phyloP scores from a whole-genome alignment of 2,113 vertebrate genomes.

The Rallus limicola region DNA sequence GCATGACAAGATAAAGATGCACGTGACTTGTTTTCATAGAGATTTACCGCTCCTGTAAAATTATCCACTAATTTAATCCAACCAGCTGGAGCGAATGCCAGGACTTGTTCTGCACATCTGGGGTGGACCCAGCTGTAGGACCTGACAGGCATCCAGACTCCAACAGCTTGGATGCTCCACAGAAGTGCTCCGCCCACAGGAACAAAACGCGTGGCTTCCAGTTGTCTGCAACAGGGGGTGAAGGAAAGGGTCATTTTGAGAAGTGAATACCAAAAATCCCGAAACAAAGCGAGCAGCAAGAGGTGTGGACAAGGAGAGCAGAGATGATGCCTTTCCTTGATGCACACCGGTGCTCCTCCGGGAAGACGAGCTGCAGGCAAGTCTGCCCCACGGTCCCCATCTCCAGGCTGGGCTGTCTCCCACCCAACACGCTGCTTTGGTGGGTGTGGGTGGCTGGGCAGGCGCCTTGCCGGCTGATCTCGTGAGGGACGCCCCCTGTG shows the following conservation, averaged over 20 bases:
- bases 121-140: not conserved
- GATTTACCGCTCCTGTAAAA: not conserved
- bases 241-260: not conserved
- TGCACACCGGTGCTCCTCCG: not conserved
- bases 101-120: not conserved
- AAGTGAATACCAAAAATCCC: not conserved
- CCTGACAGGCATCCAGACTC: not conserved
- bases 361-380: accelerated
- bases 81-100: not conserved
- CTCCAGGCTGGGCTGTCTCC: not conserved
- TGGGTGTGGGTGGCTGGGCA: accelerated
- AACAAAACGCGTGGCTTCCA: not conserved
- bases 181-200: not conserved
- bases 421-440: not conserved
- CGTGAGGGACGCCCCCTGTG: not conserved
- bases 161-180: not conserved
- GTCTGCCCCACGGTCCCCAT: accelerated
- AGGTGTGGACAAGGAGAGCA: not conserved
- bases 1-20: not conserved
- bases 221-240: not conserved
- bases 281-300: not conserved
- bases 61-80: not conserved
- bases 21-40: not conserved
- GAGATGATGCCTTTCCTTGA: accelerated
- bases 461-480: not conserved